These are phyloP conservation scores for Leucopsar rothschildi DNA, from an alignment of 2,113 vertebrate genomes.

Conservation along the genomic window DNA sequence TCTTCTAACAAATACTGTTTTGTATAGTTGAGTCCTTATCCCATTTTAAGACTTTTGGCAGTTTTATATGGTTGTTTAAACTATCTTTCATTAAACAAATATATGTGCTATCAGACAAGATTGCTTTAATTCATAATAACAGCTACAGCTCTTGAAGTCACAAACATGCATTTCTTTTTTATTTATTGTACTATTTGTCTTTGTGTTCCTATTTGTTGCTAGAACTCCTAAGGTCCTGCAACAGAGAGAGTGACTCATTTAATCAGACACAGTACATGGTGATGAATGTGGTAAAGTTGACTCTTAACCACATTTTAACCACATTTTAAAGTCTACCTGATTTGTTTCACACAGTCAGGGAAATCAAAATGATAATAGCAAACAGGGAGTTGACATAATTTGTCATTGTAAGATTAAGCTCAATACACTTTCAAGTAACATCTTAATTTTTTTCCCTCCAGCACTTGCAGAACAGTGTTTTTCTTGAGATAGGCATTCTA, in stretches of 20 bases:
- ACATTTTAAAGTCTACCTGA: neutral
- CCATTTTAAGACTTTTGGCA: neutral
- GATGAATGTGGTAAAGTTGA: neutral
- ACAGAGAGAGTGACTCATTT: neutral
- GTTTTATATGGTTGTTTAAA: neutral
- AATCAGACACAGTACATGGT: neutral
- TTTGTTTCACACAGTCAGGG: neutral
- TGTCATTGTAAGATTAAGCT: neutral
- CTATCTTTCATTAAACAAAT: neutral
- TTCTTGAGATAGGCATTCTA: neutral
- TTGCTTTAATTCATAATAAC: neutral
- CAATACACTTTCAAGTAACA: neutral
- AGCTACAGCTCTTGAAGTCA: neutral
- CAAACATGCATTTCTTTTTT: neutral
- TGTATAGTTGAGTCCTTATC: fast-evolving
- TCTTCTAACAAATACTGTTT: neutral
- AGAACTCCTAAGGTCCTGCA: neutral
- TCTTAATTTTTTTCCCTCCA: neutral
- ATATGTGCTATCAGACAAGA: neutral
- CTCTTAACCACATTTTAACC: neutral
- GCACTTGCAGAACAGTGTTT: neutral
- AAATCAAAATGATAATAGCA: neutral
- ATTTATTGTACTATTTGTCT: neutral
- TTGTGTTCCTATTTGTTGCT: neutral
- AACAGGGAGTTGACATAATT: neutral